A percentile compares a stretch with the other conserved stretches of the same genome.
Evolutionary conservation across 2,797 vertebrate species (phyloP).

Genomic region (Mus minutoides): DNA sequence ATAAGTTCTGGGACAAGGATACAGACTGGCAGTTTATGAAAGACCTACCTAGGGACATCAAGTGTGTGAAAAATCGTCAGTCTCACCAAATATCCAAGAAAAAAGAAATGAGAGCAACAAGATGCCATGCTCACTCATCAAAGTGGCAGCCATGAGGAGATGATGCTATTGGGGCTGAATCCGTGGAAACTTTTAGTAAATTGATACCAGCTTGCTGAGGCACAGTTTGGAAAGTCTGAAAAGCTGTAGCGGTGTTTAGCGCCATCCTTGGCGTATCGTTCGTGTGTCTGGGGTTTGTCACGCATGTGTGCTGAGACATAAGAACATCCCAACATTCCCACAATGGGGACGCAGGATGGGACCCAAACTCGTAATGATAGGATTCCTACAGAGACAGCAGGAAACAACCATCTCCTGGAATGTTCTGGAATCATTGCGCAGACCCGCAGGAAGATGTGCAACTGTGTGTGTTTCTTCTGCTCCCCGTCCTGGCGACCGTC

Average conservation of each 20-base stretch:
- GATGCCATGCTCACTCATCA: background rate
- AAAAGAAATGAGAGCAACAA: background rate
- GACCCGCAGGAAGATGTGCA: background rate
- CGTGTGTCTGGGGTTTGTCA: background rate
- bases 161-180: no score
- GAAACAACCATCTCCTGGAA: background rate
- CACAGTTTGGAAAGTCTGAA: background rate
- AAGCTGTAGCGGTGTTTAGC: background rate
- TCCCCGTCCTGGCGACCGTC: rapidly evolving
- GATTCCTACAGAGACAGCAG: background rate
- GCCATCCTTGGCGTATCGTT: background rate
- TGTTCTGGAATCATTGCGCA: background rate
- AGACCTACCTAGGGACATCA: background rate
- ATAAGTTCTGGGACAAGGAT: background rate
- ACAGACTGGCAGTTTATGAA: background rate
- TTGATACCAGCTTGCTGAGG: background rate
- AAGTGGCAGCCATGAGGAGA: background rate
- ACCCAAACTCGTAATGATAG: background rate
- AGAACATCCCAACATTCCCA: background rate
- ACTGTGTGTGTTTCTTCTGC: background rate
- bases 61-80: background rate
- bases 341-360: background rate
- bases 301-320: background rate
- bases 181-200: background rate
- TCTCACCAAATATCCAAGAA: background rate